Conservation (phyloP, 2,113 vertebrate genomes). For the Danionella cerebrum region DNA sequence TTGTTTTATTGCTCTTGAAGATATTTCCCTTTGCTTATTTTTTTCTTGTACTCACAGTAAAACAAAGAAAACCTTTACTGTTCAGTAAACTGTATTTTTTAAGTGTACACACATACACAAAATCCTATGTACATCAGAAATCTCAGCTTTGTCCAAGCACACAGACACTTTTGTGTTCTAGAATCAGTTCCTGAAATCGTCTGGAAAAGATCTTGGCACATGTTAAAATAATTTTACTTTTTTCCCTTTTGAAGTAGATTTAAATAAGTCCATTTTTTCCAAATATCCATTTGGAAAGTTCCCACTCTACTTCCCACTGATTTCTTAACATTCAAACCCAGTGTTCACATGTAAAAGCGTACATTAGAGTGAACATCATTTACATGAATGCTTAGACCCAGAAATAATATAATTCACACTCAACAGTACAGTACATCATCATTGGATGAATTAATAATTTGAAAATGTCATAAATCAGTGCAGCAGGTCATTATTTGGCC, state of each 20-base stretch:
- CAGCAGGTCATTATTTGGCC: conserved; percentile 44
- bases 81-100: conserved; percentile 44
- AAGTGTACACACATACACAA: conserved; percentile 63
- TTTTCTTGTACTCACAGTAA: conserved; percentile 64
- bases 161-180: too few species aligned
- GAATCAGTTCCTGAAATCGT: background rate
- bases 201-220: background rate
- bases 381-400: conserved; percentile 38
- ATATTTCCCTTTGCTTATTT: conserved; percentile 61
- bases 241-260: background rate
- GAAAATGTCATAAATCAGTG: conserved; percentile 54
- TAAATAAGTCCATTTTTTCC: background rate
- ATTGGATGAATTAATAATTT: conserved; percentile 57
- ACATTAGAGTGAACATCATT: conserved; percentile 6
- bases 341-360: conserved; percentile 1
- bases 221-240: background rate
- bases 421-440: conserved; percentile 62
- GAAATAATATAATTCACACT: conserved; percentile 63
- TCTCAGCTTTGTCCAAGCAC: too few species aligned
- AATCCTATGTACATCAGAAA: conserved; percentile 65
- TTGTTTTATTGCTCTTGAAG: conserved; percentile 77
- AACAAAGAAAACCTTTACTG: conserved; percentile 63
- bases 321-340: background rate
- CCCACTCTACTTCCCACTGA: background rate
- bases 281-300: background rate